Base-by-base conservation (phyloP, 2,888 invertebrate species). In the Hybos culiciformis region DNA sequence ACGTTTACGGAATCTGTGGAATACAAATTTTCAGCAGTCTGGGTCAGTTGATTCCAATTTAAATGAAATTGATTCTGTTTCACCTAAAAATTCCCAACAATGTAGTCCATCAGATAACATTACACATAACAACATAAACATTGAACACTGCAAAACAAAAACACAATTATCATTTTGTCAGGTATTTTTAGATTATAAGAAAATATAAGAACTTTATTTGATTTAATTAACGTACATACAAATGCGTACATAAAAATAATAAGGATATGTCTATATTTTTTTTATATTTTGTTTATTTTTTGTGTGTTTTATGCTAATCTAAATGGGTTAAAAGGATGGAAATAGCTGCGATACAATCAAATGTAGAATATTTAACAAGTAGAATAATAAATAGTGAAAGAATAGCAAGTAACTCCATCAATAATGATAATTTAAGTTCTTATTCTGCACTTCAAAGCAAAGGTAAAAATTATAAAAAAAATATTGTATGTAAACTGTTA, bases 351-450 rank as follows among this genome's bases (percentile, higher is more conserved):
- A 54, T 67, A 51, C 67, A 67, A 55, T 61, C 66, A 51, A 67
- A 67, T 59, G 62, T 67, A 61, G 66, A 67, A 50, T 64, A 61
- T 57, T 57, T 67, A 53, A 60, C 62, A 24, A 65, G 60, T 57
- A 63, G 62, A 50, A 62, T 67, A 53, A 57, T 62, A 46, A 63
- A 56, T 55, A 66, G 56, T 51, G 63, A 66, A 50, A 63, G 61
- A 48, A 54, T 63, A 54, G 59, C 56, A 36, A 36, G 21, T n/a
- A 6, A 19, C 14, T 19, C 21, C n/a, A 19, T 9, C 51, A 63
- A 62, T 60, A 55, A 62, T 56, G 62, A 61, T 46, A 58, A 55
- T 49, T 55, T 56, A 39, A 56, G 58, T 42, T 55, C 56, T 49
- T 56, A 58, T 48, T 62, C 61, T 49, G 56, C 60, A 49, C 50